Conservation (phyloP, 2,113 vertebrate species). For the Fregetta grallaria region DNA sequence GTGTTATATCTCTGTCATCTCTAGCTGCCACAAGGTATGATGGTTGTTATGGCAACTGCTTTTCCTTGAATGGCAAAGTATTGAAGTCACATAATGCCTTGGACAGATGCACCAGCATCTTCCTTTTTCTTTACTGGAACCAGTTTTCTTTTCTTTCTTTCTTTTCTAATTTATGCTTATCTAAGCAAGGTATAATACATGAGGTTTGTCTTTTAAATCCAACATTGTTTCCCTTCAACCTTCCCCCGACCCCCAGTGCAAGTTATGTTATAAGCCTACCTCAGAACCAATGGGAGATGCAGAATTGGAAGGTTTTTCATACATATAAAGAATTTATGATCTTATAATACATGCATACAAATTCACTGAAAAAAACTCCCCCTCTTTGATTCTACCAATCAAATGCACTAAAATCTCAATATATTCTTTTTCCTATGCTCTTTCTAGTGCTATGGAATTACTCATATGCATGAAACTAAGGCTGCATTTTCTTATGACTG, state of each 20-base stretch:
- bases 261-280: not conserved
- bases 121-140: not conserved
- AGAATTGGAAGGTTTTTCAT: not conserved
- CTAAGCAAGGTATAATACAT: not conserved
- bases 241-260: not conserved
- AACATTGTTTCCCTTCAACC: not conserved
- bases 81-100: not conserved
- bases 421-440: not conserved
- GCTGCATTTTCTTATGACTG: not conserved
- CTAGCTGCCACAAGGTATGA: not conserved
- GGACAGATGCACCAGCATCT: not conserved
- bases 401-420: not conserved
- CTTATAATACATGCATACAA: not conserved
- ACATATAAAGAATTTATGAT: not conserved
- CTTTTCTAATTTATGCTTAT: not conserved
- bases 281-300: not conserved
- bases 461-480: not conserved
- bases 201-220: not conserved
- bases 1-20: not conserved
- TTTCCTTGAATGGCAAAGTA: not conserved
- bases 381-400: not conserved
- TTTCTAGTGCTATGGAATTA: not conserved
- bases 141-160: not conserved
- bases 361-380: not conserved
- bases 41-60: constrained; percentile 22